phyloP scores from a whole-genome alignment of 2,797 vertebrate genomes.

The Onychomys arenicola region DNA sequence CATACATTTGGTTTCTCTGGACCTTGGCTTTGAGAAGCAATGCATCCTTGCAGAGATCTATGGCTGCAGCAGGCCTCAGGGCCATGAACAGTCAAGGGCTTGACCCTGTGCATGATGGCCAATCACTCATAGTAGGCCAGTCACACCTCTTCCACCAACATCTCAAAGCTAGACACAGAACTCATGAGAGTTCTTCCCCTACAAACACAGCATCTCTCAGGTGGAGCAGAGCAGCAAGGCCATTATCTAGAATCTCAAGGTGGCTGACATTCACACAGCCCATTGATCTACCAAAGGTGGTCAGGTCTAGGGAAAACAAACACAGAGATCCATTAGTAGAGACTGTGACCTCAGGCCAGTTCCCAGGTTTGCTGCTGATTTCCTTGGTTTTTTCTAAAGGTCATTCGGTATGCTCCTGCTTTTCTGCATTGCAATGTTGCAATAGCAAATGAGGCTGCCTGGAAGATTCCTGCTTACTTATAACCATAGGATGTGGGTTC shows the following conservation, averaged over 20 bases:
- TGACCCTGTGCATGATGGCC: not conserved
- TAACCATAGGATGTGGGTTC: not conserved
- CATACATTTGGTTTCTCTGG: not conserved
- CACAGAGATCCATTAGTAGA: not conserved
- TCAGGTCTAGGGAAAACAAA: not conserved
- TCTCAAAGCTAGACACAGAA: rapidly evolving
- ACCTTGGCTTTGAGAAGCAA: not conserved
- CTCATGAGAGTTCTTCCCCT: not conserved
- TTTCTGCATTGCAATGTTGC: not conserved
- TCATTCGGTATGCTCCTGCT: not conserved
- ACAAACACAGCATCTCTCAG: not conserved
- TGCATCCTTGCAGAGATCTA: not conserved
- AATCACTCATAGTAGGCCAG: too few relatives aligned
- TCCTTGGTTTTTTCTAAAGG: not conserved
- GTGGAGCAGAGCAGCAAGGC: not conserved
- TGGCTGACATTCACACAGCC: not conserved
- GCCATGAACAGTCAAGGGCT: not conserved
- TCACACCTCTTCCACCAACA: not conserved
- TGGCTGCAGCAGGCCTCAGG: not conserved
- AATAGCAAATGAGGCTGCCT: not conserved
- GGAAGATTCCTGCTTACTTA: not conserved
- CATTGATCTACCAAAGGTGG: not conserved
- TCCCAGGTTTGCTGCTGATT: conserved; percentile 55
- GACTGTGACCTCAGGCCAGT: conserved; percentile 4
- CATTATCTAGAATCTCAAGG: not conserved